phyloP scores from a whole-genome alignment of 2,888 invertebrate species.

The Rotaria macrura region DNA sequence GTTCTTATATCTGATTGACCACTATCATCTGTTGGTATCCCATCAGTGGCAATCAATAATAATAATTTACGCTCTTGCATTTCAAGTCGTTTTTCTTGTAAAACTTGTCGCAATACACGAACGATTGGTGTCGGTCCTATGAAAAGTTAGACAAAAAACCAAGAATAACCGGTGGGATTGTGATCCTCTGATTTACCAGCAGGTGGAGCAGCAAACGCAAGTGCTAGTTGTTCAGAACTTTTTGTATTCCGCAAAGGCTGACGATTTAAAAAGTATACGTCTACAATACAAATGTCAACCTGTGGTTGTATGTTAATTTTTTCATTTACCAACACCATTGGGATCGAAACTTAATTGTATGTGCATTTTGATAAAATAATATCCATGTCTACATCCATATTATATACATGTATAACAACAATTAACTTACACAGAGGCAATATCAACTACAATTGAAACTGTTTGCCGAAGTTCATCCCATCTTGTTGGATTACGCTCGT shows the following conservation, averaged over 20 bases:
- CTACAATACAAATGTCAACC: not conserved
- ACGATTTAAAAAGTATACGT: conserved; percentile 30
- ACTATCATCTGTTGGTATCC: conserved; percentile 26
- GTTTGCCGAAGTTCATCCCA: conserved; percentile 32
- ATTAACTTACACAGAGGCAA: conserved; percentile 11
- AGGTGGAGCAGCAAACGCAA: conserved; percentile 21
- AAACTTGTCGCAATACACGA: conserved; percentile 5
- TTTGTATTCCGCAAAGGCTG: not conserved
- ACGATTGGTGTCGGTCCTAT: conserved; percentile 23
- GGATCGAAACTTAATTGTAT: not conserved
- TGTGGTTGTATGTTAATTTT: not conserved
- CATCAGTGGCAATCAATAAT: conserved; percentile 29
- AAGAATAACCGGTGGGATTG: too few relatives aligned
- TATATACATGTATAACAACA: too few relatives aligned
- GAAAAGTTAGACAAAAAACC: too few relatives aligned
- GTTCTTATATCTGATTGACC: conserved; percentile 23
- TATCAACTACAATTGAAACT: conserved; percentile 28
- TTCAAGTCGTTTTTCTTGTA: conserved; percentile 16
- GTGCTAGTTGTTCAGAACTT: not conserved
- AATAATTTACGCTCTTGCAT: conserved; percentile 28
- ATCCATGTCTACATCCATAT: too few relatives aligned
- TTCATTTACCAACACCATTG: not conserved
- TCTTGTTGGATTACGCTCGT: conserved; percentile 19
- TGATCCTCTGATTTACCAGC: conserved; percentile 12
- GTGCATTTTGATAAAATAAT: not conserved